These are phyloP conservation scores for Clanis bilineata DNA, from an alignment of 2,888 invertebrate genomes.

Conservation along the genomic window DNA sequence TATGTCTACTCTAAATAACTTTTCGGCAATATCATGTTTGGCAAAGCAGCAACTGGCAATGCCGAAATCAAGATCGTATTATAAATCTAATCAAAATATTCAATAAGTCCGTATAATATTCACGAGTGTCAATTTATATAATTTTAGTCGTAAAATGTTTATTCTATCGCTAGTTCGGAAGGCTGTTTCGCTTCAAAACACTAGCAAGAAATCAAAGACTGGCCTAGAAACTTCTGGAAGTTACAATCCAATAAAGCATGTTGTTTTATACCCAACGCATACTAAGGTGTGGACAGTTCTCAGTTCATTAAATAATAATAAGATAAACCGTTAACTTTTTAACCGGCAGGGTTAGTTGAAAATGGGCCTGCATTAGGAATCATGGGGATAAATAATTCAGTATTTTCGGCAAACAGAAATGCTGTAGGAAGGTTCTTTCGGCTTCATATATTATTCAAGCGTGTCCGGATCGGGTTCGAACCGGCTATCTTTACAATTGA, in stretches of 20 bases:
- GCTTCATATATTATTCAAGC: constrained; percentile 30
- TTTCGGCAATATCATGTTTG: no score
- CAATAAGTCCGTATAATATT: no score
- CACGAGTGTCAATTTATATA: no score
- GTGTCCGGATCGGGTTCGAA: constrained; percentile 25
- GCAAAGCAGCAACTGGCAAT: no score
- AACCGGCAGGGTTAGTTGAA: background rate
- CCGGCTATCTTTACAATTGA: constrained; percentile 26
- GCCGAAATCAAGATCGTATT: no score
- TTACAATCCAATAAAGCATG: background rate
- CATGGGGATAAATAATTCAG: constrained; percentile 4
- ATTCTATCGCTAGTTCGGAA: no score
- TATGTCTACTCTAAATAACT: no score
- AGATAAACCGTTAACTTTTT: background rate
- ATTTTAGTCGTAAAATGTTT: no score
- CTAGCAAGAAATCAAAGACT: no score
- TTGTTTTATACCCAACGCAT: background rate
- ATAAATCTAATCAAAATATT: no score
- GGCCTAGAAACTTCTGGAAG: no score
- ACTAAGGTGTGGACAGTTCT: background rate
- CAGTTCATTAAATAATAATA: background rate
- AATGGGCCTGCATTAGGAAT: constrained; percentile 7
- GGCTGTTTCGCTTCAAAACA: no score
- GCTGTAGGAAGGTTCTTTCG: constrained; percentile 1
- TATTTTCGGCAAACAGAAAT: background rate